Evolutionary conservation across 2,113 vertebrate species (phyloP).

Genomic region (Spermophilus dauricus): DNA sequence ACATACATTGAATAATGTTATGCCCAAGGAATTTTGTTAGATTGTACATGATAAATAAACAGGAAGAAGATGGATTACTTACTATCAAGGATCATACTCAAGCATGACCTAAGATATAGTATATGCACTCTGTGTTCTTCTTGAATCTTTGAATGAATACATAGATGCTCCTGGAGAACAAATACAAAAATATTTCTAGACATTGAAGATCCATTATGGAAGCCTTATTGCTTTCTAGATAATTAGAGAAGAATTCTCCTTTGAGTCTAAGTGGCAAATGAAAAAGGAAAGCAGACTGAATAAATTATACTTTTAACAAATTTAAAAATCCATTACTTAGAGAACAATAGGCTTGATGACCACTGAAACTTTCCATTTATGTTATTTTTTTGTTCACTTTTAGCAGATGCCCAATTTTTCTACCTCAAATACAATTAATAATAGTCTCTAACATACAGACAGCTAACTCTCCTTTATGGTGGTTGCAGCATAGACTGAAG

Average conservation of each 20-base stretch:
- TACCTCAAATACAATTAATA: constrained; percentile 36
- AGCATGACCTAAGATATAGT: background rate
- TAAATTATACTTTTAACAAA: constrained; percentile 19
- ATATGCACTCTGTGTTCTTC: background rate
- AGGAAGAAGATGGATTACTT: background rate
- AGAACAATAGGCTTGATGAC: background rate
- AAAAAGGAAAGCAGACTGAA: background rate
- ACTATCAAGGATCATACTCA: background rate
- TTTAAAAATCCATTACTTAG: constrained; percentile 53
- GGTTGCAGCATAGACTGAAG: background rate
- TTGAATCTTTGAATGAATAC: background rate
- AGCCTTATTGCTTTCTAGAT: background rate
- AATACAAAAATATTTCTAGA: constrained; percentile 5
- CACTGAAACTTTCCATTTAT: background rate
- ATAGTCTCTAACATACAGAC: background rate
- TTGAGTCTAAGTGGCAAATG: background rate
- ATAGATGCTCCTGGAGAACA: background rate
- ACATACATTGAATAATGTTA: background rate
- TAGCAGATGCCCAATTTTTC: background rate
- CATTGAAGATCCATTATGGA: background rate
- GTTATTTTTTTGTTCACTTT: constrained; percentile 44
- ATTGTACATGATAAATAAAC: background rate
- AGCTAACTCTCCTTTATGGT: background rate
- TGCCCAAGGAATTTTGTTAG: background rate
- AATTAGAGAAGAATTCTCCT: background rate